Conservation (phyloP, 30 jellyfish, hydroid and myxozoan species). For the Hydractinia echinata region DNA sequence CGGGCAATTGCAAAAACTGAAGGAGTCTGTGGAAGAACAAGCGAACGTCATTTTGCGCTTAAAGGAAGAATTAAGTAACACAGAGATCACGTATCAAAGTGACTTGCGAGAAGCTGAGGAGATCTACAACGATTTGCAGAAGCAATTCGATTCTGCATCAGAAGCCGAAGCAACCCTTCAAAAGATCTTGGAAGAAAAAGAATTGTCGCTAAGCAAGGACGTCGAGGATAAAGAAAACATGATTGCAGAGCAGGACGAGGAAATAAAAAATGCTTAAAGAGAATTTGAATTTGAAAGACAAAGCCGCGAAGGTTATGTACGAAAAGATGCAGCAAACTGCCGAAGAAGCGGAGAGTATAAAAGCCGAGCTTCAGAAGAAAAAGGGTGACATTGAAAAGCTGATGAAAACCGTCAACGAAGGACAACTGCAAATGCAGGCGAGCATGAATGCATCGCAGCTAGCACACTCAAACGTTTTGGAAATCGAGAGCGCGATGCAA, state of each 20-base stretch:
- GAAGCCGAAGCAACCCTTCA: constrained; percentile 28
- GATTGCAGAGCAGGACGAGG: constrained; percentile 31
- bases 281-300: constrained; percentile 18
- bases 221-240: neutral
- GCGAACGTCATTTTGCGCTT: constrained; percentile 17
- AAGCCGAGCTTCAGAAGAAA: neutral
- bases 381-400: constrained; percentile 2
- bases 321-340: constrained; percentile 24
- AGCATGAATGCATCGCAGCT: neutral
- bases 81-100: constrained; percentile 32
- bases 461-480: neutral
- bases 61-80: constrained; percentile 26
- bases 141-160: constrained; percentile 29
- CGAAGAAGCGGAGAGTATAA: neutral
- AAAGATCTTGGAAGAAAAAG: constrained; percentile 18
- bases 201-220: neutral
- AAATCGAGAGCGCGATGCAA: neutral
- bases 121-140: constrained; percentile 35
- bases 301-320: constrained; percentile 17
- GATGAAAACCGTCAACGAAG: neutral
- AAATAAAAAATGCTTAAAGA: constrained; percentile 5
- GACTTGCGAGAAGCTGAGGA: constrained; percentile 39
- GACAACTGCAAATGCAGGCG: neutral
- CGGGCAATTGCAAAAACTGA: constrained; percentile 13
- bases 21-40: constrained; percentile 23